Evolutionary conservation across 2,797 vertebrate genomes (phyloP).

Genomic region (Microtus californicus): DNA sequence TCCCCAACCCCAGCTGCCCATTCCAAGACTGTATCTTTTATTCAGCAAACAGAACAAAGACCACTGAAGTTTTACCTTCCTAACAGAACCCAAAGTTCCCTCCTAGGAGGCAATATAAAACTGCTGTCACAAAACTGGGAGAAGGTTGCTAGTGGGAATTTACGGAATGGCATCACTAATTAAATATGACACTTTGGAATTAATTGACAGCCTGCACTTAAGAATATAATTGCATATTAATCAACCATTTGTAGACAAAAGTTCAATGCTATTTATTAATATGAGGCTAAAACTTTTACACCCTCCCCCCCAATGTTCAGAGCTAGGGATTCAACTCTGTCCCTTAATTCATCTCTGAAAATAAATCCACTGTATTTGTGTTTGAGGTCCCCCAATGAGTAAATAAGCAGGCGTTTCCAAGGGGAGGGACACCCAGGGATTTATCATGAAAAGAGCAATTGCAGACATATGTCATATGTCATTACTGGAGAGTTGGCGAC

Average conservation of each 20-base stretch:
- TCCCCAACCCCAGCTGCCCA: background rate
- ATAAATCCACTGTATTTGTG: slow-evolving; percentile 57
- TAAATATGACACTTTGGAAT: slow-evolving; percentile 73
- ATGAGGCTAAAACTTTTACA: slow-evolving; percentile 56
- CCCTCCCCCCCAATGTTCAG: slow-evolving; percentile 56
- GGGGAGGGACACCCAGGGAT: slow-evolving; percentile 72
- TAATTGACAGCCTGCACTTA: slow-evolving; percentile 73
- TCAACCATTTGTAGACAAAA: slow-evolving; percentile 74
- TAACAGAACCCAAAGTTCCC: background rate
- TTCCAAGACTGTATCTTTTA: background rate
- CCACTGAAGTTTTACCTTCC: slow-evolving; percentile 5
- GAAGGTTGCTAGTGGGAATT: slow-evolving; percentile 72
- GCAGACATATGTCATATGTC: slow-evolving; percentile 87
- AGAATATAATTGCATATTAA: slow-evolving; percentile 66
- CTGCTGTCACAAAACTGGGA: slow-evolving; percentile 17
- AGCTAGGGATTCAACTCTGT: slow-evolving; percentile 37
- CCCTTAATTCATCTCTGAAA: slow-evolving; percentile 73
- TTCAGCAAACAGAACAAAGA: background rate
- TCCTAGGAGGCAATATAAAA: slow-evolving; percentile 14
- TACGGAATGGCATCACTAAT: slow-evolving; percentile 66
- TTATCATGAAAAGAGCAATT: slow-evolving; percentile 85
- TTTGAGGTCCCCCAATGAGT: slow-evolving; percentile 70
- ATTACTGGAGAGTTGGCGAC: slow-evolving; percentile 85
- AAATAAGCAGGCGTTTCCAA: slow-evolving; percentile 79
- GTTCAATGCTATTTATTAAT: slow-evolving; percentile 61